A percentile compares a stretch with the other conserved stretches of the same genome.
phyloP scores from a whole-genome alignment of 92 coral and sea anemone genomes.

The Heteractis magnifica region DNA sequence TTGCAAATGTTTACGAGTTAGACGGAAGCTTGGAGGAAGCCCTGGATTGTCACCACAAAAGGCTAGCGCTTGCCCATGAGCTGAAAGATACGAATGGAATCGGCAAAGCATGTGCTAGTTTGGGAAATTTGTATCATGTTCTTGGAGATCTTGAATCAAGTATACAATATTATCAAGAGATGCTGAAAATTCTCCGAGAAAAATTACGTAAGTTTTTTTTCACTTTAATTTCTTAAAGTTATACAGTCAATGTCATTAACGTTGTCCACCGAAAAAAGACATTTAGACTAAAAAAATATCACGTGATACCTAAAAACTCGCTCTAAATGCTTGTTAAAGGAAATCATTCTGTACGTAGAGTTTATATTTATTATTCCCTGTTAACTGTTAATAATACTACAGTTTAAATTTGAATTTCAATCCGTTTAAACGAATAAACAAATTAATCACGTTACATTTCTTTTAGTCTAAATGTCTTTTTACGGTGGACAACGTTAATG shows the following conservation, averaged over 20 bases:
- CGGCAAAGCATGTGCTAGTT: slow-evolving; percentile 81
- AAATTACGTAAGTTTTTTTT: slow-evolving; percentile 80
- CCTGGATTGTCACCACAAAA: slow-evolving; percentile 64
- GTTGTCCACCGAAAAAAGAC: background rate
- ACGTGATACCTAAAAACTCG: too few species aligned
- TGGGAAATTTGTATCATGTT: slow-evolving; percentile 72
- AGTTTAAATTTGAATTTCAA: background rate
- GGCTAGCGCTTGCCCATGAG: slow-evolving; percentile 70
- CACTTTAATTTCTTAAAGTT: background rate
- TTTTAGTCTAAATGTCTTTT: too few species aligned
- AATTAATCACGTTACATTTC: too few species aligned
- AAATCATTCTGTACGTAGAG: too few species aligned
- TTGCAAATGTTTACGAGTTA: slow-evolving; percentile 69
- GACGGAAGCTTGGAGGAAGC: slow-evolving; percentile 68
- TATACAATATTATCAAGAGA: slow-evolving; percentile 72
- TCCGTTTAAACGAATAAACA: too few species aligned
- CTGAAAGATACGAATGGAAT: slow-evolving; percentile 68
- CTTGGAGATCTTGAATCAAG: slow-evolving; percentile 68
- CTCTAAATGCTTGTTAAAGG: too few species aligned
- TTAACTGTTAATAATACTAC: too few species aligned
- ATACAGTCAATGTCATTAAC: background rate
- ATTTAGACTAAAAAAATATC: too few species aligned
- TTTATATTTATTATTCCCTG: too few species aligned
- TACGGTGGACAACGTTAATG: too few species aligned
- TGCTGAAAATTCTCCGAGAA: slow-evolving; percentile 77